Percentiles rank a stretch among this genome's conserved stretches.
phyloP scores from a whole-genome alignment of 2,113 vertebrate species.

The Nothocercus nigrocapillus region DNA sequence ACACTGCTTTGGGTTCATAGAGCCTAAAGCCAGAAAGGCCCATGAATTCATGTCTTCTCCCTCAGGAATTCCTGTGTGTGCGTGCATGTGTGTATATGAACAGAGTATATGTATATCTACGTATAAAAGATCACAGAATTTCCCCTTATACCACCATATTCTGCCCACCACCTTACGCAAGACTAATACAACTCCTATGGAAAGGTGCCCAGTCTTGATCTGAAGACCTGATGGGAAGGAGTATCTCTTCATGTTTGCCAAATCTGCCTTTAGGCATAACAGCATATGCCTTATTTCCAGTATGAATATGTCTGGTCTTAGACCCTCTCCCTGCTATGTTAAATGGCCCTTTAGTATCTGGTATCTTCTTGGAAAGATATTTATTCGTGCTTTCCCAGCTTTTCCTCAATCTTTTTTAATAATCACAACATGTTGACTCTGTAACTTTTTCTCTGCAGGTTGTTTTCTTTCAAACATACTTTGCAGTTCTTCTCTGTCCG shows the following conservation, averaged over 20 bases:
- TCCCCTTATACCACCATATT: neutral
- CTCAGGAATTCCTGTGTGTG: rapidly evolving
- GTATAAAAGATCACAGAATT: neutral
- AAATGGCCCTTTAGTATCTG: neutral
- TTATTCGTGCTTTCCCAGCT: neutral
- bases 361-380: neutral
- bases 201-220: neutral
- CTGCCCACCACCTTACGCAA: neutral
- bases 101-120: neutral
- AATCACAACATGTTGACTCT: neutral
- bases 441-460: neutral
- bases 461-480: slow-evolving; percentile 24
- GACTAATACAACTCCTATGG: neutral
- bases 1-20: neutral
- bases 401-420: slow-evolving; percentile 21
- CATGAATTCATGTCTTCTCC: neutral
- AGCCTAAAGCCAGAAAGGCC: neutral
- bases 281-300: neutral
- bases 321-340: neutral
- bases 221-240: neutral
- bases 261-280: neutral
- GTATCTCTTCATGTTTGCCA: neutral
- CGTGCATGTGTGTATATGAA: neutral
- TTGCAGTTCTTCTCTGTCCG: neutral
- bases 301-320: neutral